These are phyloP conservation scores for Paradoxurus hermaphroditus DNA, from an alignment of 2,113 vertebrate species.

Conservation along the genomic window DNA sequence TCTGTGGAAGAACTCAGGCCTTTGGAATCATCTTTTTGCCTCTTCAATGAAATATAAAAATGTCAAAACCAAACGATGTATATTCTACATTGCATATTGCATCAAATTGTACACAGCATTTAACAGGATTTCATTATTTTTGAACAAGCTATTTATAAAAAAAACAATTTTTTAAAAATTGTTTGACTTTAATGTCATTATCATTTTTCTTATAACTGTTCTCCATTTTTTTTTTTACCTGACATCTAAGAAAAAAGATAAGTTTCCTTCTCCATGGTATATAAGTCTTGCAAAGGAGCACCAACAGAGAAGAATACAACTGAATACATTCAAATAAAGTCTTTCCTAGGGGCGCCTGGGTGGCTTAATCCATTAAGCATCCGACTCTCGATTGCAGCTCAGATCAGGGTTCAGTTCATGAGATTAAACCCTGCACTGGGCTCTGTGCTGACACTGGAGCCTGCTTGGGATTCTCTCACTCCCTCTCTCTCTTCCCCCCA, in stretches of 20 bases:
- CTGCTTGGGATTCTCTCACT: too few relatives aligned
- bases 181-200: background rate
- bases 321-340: background rate
- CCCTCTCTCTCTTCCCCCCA: too few relatives aligned
- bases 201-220: background rate
- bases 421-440: too few relatives aligned
- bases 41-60: constrained; percentile 22
- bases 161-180: background rate
- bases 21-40: background rate
- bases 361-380: too few relatives aligned
- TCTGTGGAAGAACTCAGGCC: background rate
- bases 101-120: background rate
- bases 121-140: background rate
- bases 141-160: background rate
- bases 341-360: too few relatives aligned
- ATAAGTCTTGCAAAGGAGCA: background rate
- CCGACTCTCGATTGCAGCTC: too few relatives aligned
- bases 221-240: background rate
- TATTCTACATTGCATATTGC: background rate
- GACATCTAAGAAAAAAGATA: background rate
- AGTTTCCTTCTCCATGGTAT: background rate
- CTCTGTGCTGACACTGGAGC: too few relatives aligned
- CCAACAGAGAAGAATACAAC: background rate
- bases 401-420: too few relatives aligned
- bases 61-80: background rate